Base-by-base conservation (phyloP, 2,113 vertebrate species). In the Egretta garzetta region DNA sequence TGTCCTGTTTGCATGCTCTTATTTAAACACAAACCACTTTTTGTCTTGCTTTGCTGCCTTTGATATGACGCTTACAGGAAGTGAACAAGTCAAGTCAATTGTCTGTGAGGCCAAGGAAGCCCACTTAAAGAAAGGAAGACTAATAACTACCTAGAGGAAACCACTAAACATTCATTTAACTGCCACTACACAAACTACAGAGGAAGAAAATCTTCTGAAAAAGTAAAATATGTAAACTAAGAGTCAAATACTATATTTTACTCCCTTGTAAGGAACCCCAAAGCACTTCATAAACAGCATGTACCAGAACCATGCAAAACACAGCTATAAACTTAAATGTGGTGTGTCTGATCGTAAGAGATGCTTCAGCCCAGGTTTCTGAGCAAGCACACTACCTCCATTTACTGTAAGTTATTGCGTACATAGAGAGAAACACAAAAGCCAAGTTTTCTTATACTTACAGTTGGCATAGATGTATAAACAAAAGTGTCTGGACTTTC, bases 291-390 rank as follows among this genome's bases (percentile, higher is more conserved):
- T n/a, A 73, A 74, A 24, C 4, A 37, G 2, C 13, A 37, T 62
- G 3, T 16, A 24, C 1, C 41, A 37, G 24, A 80, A 49, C 10
- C 8, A 23, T 0, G 1, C 1, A 50, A 32, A 68, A 50, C 14
- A 37, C 4, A 24, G 2, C 2, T 79, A 32, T 75, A 88, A 67
- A 55, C n/a, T 55, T 64, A 64, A 43, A 47, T 45, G 28, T 10
- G 2, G 4, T 59, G 6, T 50, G 17, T 45, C 19, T 45, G 9
- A 9, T 45, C 22, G 7, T 16, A 64, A 47, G 3, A 3, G 10
- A 50, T n/a, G 4, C 4, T 88, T 86, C 73, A 75, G 17, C 8
- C 5, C 32, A 63, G 24, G 41, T 66, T 92, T 90, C 30, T 45
- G 14, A 50, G 26, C 3, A 79, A 86, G 52, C 6, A 53, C 11